Percentiles rank a stretch among this genome's conserved stretches.
Conservation (phyloP, 2,113 vertebrate genomes). For the Todiramphus saurophagus region DNA sequence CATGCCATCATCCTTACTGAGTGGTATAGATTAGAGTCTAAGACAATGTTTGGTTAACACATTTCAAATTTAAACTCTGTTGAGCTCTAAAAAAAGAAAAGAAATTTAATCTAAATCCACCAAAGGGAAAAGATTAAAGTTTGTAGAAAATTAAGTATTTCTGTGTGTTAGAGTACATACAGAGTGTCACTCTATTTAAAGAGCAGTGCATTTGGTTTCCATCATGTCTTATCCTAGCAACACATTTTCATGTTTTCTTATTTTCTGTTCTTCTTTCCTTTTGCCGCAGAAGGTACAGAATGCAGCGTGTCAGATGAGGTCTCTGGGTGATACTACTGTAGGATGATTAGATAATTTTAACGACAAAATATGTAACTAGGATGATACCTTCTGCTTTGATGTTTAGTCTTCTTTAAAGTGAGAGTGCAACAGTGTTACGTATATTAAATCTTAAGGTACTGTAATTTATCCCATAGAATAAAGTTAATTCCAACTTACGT, state of each 20-base stretch:
- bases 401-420: not conserved
- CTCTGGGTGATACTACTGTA: not conserved
- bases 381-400: not conserved
- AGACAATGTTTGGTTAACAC: not conserved
- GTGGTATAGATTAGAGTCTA: not conserved
- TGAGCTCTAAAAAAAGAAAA: not conserved
- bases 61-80: not conserved
- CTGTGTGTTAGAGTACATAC: not conserved
- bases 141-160: not conserved
- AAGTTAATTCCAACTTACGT: not conserved
- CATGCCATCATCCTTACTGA: not conserved
- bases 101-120: not conserved
- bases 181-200: not conserved
- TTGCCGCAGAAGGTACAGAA: conserved; percentile 32
- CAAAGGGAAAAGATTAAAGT: not conserved
- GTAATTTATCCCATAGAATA: not conserved
- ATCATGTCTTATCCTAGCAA: conserved; percentile 28
- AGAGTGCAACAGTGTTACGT: not conserved
- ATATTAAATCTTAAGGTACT: not conserved
- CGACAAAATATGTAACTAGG: not conserved
- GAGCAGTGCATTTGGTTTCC: conserved; percentile 28
- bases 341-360: conserved; percentile 18
- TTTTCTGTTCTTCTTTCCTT: not conserved
- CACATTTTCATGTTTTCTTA: not conserved
- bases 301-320: not conserved